phyloP scores from a whole-genome alignment of 2,113 vertebrate species.

The Prionailurus viverrinus region DNA sequence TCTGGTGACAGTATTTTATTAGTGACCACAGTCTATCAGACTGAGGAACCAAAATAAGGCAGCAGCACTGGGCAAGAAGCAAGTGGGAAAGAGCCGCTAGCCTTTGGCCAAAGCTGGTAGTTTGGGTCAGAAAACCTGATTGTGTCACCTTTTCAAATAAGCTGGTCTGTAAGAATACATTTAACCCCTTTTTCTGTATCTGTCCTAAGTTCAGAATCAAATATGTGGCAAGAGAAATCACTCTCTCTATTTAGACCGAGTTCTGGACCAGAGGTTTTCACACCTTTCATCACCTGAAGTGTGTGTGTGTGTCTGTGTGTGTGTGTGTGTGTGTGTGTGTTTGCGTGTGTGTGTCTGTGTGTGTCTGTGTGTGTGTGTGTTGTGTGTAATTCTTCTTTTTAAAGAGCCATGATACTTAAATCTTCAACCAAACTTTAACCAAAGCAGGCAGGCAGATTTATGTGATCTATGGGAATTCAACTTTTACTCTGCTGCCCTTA shows the following conservation, averaged over 20 bases:
- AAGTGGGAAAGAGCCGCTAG: background rate
- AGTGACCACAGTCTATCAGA: background rate
- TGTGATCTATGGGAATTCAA: background rate
- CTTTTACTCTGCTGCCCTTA: background rate
- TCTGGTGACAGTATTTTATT: background rate
- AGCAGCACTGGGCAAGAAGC: background rate
- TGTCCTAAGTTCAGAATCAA: background rate
- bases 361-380: background rate
- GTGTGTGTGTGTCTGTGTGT: background rate
- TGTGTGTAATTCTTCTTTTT: background rate
- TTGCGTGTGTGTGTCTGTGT: background rate
- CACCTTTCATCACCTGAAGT: background rate
- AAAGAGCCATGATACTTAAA: background rate
- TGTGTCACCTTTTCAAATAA: background rate
- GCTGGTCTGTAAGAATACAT: background rate
- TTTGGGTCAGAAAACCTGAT: background rate
- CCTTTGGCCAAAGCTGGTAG: background rate
- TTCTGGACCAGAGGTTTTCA: background rate
- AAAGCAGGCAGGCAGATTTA: background rate
- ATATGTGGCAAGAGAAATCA: background rate
- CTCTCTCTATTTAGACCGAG: background rate
- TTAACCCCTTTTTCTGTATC: background rate
- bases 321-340: background rate
- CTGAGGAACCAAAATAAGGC: background rate
- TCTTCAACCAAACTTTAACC: background rate